Base-by-base conservation (phyloP, 53 echinoderm and acorn worm genomes). In the Antedon mediterranea region DNA sequence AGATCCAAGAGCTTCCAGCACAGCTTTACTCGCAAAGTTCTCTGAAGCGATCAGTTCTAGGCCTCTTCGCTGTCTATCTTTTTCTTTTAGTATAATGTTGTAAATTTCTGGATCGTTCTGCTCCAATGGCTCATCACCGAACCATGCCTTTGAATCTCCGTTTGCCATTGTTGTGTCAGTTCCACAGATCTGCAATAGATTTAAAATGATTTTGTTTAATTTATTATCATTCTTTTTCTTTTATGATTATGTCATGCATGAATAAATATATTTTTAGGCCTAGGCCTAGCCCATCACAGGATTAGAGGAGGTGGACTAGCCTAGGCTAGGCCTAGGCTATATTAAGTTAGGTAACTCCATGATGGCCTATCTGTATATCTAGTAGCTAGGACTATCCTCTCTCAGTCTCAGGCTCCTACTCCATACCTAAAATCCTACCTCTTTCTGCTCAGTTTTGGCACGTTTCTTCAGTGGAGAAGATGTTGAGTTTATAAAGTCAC, bases 41-140 rank as follows among this genome's bases (percentile, higher is more conserved):
- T 97, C 97, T 4, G 97, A 97, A 0, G 97, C 97, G 32, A 97
- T 97, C 78, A 97, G 72, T 43, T 97, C 97, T 73, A 97, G 80
- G 27, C 97, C 97, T 14, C 88, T 79, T 15, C 71, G 79, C 76
- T 97, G 97, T n/a, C 97, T 81, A 28, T 86, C 82, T 37, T 89
- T 92, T 77, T 97, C 97, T 81, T 97, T 97, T 28, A 37, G 15
- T 78, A 97, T 91, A 73, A 97, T 79, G 32, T 71, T 43, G 71
- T 82, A 84, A 31, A 97, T 92, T 32, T 83, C 97, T 0, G 97
- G 97, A 71, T 97, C 97, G 71, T 97, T 92, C 33, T 79, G 78
- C 28, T 86, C 82, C 74, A 97, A 81, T n/a, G 97, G 88, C 70
- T 92, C 83, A 30, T 76, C 70, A 0, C 91, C 89, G 43, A 91